Evolutionary conservation across 2,888 invertebrate genomes (phyloP).

Genomic region (Tetramorium bicarinatum): DNA sequence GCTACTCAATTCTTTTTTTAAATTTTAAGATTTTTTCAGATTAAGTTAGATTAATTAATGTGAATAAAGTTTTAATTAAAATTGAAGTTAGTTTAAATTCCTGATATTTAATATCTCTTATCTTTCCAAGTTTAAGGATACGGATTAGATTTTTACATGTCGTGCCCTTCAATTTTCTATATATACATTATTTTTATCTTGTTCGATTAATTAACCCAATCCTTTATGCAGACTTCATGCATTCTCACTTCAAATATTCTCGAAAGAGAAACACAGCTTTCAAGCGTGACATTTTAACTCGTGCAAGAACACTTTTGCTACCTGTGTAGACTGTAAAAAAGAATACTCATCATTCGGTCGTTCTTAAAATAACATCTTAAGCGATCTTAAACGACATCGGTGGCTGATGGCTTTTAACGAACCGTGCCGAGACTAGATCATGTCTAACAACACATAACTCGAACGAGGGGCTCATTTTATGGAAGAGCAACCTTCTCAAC

Average conservation of each 20-base stretch:
- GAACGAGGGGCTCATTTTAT: conserved; percentile 21
- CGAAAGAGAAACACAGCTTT: not conserved
- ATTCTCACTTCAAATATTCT: not conserved
- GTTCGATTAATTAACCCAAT: not conserved
- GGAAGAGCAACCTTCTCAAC: not conserved
- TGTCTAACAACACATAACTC: conserved; percentile 68
- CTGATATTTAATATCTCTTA: too few relatives aligned
- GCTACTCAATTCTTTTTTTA: too few relatives aligned
- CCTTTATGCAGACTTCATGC: not conserved
- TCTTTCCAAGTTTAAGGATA: too few relatives aligned
- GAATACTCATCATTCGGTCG: not conserved
- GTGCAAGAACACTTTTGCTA: not conserved
- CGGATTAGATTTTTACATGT: too few relatives aligned
- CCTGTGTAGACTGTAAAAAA: not conserved
- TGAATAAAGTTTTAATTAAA: too few relatives aligned
- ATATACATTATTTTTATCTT: not conserved
- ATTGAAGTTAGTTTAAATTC: too few relatives aligned
- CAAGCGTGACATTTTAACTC: not conserved
- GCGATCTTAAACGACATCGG: conserved; percentile 23
- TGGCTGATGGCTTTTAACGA: conserved; percentile 72
- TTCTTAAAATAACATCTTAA: conserved; percentile 29
- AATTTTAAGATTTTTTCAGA: too few relatives aligned
- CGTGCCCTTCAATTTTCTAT: not conserved
- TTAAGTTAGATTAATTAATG: too few relatives aligned
- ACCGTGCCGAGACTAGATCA: conserved; percentile 77